Conservation (phyloP, 2,113 vertebrate genomes). For the Hippolais icterina region DNA sequence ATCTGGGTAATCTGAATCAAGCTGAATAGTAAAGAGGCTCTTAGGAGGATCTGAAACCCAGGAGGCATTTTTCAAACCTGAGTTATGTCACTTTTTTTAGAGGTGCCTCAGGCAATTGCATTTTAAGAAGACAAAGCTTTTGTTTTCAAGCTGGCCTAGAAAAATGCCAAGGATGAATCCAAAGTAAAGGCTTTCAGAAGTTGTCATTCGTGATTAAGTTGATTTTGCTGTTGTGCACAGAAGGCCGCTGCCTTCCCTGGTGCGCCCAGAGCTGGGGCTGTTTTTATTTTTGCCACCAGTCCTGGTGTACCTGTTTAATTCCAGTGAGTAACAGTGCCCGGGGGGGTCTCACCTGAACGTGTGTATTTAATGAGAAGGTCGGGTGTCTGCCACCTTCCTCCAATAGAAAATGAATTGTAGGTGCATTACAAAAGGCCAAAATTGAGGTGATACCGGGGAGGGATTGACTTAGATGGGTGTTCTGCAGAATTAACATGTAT, state of each 20-base stretch:
- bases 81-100: constrained; percentile 47
- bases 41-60: constrained; percentile 36
- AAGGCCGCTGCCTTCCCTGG: not conserved
- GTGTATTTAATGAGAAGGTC: not conserved
- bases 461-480: not conserved
- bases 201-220: constrained; percentile 66
- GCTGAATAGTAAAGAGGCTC: constrained; percentile 54
- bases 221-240: constrained; percentile 49
- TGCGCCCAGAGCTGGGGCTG: not conserved
- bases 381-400: not conserved
- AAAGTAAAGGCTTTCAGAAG: constrained; percentile 64
- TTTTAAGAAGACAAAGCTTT: constrained; percentile 71
- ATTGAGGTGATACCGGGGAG: not conserved
- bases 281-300: not conserved
- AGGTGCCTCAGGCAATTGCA: constrained; percentile 53
- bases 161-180: constrained; percentile 63
- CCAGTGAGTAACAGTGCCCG: not conserved
- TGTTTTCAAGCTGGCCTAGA: constrained; percentile 66
- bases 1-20: constrained; percentile 47
- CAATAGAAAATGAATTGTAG: not conserved
- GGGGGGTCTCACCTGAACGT: not conserved
- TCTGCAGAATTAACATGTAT: not conserved
- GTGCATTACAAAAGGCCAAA: not conserved
- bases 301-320: not conserved
- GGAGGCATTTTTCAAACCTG: constrained; percentile 49